A percentile compares a stretch with the other conserved stretches of the same genome.
Conservation (phyloP, 2,888 invertebrate genomes). For the Cerastoderma edule region DNA sequence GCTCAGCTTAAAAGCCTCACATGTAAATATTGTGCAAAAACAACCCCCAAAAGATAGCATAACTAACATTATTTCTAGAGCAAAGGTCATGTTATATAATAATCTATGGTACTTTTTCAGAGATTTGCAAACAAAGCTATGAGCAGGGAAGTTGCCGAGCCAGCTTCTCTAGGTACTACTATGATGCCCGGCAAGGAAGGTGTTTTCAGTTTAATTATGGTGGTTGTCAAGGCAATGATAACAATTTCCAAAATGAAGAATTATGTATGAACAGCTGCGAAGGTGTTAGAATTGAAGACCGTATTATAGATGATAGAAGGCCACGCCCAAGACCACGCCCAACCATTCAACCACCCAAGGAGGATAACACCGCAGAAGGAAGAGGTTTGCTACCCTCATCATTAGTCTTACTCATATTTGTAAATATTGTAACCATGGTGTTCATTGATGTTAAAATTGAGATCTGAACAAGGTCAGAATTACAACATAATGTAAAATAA, state of each 20-base stretch:
- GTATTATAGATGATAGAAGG: background rate
- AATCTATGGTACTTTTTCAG: slow-evolving; percentile 1
- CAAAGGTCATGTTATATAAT: background rate
- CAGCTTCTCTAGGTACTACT: slow-evolving; percentile 73
- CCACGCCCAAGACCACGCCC: slow-evolving; percentile 8
- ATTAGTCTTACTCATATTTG: too few relatives aligned
- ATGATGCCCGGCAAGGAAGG: slow-evolving; percentile 85
- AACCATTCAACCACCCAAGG: background rate
- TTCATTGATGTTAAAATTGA: too few relatives aligned
- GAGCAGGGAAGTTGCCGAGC: slow-evolving; percentile 85
- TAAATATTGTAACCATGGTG: too few relatives aligned
- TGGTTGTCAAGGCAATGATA: slow-evolving; percentile 96
- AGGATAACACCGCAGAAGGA: background rate
- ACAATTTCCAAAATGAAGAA: slow-evolving; percentile 90
- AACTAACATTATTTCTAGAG: too few relatives aligned
- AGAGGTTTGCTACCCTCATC: slow-evolving; percentile 19
- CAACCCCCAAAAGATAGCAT: too few relatives aligned
- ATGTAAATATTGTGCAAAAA: too few relatives aligned
- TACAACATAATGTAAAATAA: too few relatives aligned
- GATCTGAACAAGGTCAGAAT: too few relatives aligned
- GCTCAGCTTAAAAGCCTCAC: too few relatives aligned
- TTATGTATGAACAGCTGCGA: slow-evolving; percentile 86
- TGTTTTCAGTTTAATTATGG: slow-evolving; percentile 94
- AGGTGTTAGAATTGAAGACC: slow-evolving; percentile 14
- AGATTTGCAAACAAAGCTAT: slow-evolving; percentile 7